These are phyloP conservation scores for Palythoa grandiflora DNA, from an alignment of 92 coral and sea anemone genomes.

Conservation along the genomic window DNA sequence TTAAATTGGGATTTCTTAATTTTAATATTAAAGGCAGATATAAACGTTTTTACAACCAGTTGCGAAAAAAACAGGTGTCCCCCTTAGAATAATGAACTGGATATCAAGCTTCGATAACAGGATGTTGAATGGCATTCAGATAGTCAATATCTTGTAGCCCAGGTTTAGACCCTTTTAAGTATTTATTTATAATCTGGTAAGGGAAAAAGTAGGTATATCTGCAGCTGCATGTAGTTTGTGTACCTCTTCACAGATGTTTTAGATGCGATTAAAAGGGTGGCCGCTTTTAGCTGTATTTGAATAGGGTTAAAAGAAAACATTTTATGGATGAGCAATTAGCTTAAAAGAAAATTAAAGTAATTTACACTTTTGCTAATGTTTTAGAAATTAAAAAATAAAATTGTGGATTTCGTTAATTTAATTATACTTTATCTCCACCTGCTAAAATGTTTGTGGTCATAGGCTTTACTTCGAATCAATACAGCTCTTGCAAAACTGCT, in stretches of 20 bases:
- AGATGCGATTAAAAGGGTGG: neutral
- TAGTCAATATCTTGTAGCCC: neutral
- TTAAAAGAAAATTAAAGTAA: neutral
- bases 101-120: neutral
- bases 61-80: neutral
- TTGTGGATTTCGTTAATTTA: neutral
- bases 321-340: neutral
- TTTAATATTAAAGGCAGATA: neutral
- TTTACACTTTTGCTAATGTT: neutral
- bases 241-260: neutral
- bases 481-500: too few relatives aligned
- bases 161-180: neutral
- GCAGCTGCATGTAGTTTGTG: too few relatives aligned
- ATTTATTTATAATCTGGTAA: neutral
- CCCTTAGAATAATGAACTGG: neutral
- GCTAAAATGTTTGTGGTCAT: too few relatives aligned
- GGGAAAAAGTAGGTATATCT: neutral
- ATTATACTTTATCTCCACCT: neutral
- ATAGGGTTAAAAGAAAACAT: too few relatives aligned
- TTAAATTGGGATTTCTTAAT: neutral
- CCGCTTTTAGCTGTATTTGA: neutral
- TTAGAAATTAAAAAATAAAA: neutral
- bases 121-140: slow-evolving; percentile 9
- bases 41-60: neutral
- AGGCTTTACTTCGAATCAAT: too few relatives aligned